Percentiles rank a stretch among this genome's conserved stretches.
phyloP scores from a whole-genome alignment of 2,888 invertebrate species.

The Drosophila anceps region DNA sequence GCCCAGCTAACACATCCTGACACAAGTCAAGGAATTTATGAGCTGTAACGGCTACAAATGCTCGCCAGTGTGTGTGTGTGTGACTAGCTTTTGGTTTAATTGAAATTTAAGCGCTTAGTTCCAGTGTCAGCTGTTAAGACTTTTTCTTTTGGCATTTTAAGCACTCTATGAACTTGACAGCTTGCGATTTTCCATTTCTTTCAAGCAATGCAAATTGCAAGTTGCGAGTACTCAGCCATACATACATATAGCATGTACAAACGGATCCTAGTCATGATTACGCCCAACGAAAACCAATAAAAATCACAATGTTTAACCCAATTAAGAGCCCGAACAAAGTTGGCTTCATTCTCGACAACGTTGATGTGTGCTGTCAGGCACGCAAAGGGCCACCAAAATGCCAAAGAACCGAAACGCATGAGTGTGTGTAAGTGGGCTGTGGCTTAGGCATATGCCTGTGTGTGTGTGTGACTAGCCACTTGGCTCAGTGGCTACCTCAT shows the following conservation, averaged over 20 bases:
- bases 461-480: constrained; percentile 50
- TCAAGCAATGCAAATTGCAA: constrained; percentile 21
- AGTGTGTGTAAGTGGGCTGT: constrained; percentile 6
- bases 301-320: constrained; percentile 74
- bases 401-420: constrained; percentile 12
- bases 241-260: background rate
- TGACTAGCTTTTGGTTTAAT: constrained; percentile 68
- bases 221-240: background rate
- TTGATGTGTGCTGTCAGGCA: constrained; percentile 25
- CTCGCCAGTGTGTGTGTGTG: constrained; percentile 20
- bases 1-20: constrained; percentile 73
- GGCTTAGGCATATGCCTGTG: constrained; percentile 5
- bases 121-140: constrained; percentile 71
- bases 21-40: constrained; percentile 82
- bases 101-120: constrained; percentile 78
- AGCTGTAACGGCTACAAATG: constrained; percentile 68
- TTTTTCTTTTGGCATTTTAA: constrained; percentile 47
- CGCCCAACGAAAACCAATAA: constrained; percentile 62
- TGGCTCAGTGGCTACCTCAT: constrained; percentile 38
- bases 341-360: constrained; percentile 49
- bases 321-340: constrained; percentile 69
- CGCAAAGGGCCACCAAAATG: constrained; percentile 31
- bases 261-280: constrained; percentile 32
- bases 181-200: constrained; percentile 66
- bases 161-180: constrained; percentile 48